Evolutionary conservation across 2,797 vertebrate species (phyloP), one percentile per base, ranked within the genome.

Genomic region (Acipenser oxyrinchus): DNA sequence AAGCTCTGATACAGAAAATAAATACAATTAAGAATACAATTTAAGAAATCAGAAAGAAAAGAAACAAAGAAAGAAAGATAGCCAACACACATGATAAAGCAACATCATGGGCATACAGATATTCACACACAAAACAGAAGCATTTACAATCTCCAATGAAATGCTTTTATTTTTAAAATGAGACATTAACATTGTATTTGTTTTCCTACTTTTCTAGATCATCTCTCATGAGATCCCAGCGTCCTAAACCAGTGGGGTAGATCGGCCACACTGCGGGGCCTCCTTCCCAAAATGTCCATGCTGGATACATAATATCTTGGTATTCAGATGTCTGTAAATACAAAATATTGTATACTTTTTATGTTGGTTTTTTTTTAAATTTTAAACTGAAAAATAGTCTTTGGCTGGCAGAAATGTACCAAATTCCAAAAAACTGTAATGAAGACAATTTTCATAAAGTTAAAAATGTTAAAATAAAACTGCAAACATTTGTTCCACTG

Each of bases 201-300:
- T 8, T 58, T 11, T n/a, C 84, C 1, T 85, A 97, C 97, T 84
- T 92, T 82, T 81, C 77, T 49, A 99, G 88, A 15, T 96, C 92
- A 10, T 93, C 88, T 77, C 93, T 95, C 93, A 99, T 96, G 66
- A 99, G 87, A 73, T 99, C 97, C 97, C 97, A 99, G 70, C 97
- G 89, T 23, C 96, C 97, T 67, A 99, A 87, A 68, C 97, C 96
- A 5, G 92, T 95, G 48, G 97, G 96, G 72, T 99, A 99, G 75
- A 99, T 95, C 59, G 97, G 97, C 97, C 96, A 99, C 74, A 99
- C 94, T 10, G 97, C 97, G 1, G 97, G 97, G 8, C 97, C 97
- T 2, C 97, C 97, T 86, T 99, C 97, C 96, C 96, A 98, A 73
- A 98, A 99, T 0, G 97, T 99, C 97, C 97, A 99, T 0, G 97